These are phyloP conservation scores for Heliconius eleuchia DNA, from an alignment of 1,140 invertebrate species.

Conservation along the genomic window DNA sequence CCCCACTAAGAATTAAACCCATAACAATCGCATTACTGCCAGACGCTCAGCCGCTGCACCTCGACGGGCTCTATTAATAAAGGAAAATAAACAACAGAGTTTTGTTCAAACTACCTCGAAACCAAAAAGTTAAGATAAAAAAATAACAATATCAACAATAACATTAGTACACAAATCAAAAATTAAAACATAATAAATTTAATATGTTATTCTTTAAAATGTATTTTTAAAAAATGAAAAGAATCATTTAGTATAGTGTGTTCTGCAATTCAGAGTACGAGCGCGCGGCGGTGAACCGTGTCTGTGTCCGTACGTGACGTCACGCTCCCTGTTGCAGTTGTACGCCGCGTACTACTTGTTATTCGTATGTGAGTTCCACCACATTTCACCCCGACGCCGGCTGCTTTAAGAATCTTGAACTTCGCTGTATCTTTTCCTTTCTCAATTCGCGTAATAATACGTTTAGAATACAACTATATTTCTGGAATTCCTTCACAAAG, in stretches of 20 bases:
- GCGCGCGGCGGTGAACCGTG: conserved; percentile 47
- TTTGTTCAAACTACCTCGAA: too few relatives aligned
- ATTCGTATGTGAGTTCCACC: conserved; percentile 21
- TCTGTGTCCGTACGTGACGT: conserved; percentile 57
- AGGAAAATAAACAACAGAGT: too few relatives aligned
- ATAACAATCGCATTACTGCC: too few relatives aligned
- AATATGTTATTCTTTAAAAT: background rate
- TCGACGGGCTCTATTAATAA: too few relatives aligned
- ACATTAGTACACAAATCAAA: too few relatives aligned
- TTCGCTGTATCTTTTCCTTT: conserved; percentile 11
- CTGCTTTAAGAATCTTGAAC: conserved; percentile 23
- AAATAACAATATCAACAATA: too few relatives aligned
- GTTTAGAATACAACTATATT: conserved; percentile 10
- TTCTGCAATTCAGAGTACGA: conserved; percentile 47
- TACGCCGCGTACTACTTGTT: conserved; percentile 24
- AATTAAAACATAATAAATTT: too few relatives aligned
- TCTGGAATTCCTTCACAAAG: conserved; percentile 2
- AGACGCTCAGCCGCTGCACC: too few relatives aligned
- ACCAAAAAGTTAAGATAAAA: too few relatives aligned
- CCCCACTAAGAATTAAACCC: too few relatives aligned
- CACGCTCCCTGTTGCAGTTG: conserved; percentile 54
- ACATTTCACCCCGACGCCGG: conserved; percentile 27
- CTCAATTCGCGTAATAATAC: conserved; percentile 12
- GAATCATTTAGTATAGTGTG: conserved; percentile 22
- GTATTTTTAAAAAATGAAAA: background rate